Conservation (phyloP, 92 coral and sea anemone species). For the Actinernus sp. region DNA sequence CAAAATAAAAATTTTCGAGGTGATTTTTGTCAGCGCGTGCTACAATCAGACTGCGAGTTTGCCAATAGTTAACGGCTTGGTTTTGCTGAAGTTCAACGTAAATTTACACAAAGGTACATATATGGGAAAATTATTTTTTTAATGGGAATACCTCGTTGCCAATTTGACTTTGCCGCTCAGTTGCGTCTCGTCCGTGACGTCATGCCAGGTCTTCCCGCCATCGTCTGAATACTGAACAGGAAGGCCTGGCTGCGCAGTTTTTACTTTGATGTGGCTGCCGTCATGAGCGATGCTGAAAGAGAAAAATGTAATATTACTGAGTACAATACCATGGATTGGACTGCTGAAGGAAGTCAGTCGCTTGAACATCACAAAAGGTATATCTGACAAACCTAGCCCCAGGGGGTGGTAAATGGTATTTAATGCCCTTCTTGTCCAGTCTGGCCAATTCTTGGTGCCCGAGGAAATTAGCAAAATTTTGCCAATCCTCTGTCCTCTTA, state of each 20-base stretch:
- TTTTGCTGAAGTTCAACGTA: no score
- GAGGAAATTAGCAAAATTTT: conserved; percentile 68
- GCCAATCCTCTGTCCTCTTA: conserved; percentile 63
- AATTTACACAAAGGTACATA: no score
- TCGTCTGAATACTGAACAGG: conserved; percentile 73
- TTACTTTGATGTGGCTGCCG: conserved; percentile 54
- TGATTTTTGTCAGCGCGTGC: no score
- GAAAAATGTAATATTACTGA: neutral
- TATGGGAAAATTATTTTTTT: no score
- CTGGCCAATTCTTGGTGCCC: conserved; percentile 73
- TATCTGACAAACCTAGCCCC: conserved; percentile 84
- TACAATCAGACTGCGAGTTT: no score
- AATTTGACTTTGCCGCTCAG: conserved; percentile 53
- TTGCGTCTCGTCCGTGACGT: conserved; percentile 52
- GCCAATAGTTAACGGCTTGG: no score
- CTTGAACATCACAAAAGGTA: no score
- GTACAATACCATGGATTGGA: neutral
- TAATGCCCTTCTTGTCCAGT: conserved; percentile 63
- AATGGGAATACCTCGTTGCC: conserved; percentile 20
- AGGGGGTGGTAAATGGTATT: conserved; percentile 77
- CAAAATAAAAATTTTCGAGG: no score
- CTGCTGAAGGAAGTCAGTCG: no score
- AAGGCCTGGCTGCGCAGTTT: conserved; percentile 81
- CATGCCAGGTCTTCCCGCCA: conserved; percentile 79
- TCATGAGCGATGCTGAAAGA: no score